Evolutionary conservation across 92 coral and sea anemone species (phyloP), one percentile per base, ranked within the genome.

Genomic region (Diadumene lineata): DNA sequence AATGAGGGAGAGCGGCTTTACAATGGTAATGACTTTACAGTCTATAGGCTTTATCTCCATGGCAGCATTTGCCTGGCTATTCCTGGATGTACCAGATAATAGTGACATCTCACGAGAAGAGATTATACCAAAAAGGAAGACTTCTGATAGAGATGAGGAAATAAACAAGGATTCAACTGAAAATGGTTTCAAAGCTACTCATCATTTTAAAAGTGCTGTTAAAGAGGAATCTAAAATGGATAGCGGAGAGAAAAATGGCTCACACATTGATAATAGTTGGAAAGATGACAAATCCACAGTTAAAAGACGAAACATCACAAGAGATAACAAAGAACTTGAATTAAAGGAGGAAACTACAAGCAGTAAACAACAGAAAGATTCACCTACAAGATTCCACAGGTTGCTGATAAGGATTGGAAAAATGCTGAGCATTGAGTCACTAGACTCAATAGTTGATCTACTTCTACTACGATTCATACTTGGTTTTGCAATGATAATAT

Each of bases 401-500:
- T 22, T 76, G 17, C 31, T 78, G 7, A 26, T 57, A 16, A 78
- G 68, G 26, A 1, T 67, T 0, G 32, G 34, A 30, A 63, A 55
- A 56, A 29, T 78, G 19, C 43, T 78, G 7, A 78, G 78, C 64
- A 75, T 87, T 33, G 73, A 82, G 50, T 92, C 99, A 0, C 78
- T 89, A 10, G 77, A 88, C 60, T 66, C 76, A 34, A 71, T 92
- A 23, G 13, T 84, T 48, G 97, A 96, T 62, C 53, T 92, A 38
- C 61, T 96, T 0, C 74, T 92, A 43, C 79, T 96, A 60, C 93
- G 97, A 10, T 96, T 92, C 74, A 60, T 89, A 21, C 79, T 96
- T 88, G 89, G 92, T 11, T 86, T 96, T 64, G 74, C 96, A 0
- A 92, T 96, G 99, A 69, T 96, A 68, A 71, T 96, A 43, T 96